phyloP scores from a whole-genome alignment of 2,797 vertebrate genomes.

The Lemur catta region DNA sequence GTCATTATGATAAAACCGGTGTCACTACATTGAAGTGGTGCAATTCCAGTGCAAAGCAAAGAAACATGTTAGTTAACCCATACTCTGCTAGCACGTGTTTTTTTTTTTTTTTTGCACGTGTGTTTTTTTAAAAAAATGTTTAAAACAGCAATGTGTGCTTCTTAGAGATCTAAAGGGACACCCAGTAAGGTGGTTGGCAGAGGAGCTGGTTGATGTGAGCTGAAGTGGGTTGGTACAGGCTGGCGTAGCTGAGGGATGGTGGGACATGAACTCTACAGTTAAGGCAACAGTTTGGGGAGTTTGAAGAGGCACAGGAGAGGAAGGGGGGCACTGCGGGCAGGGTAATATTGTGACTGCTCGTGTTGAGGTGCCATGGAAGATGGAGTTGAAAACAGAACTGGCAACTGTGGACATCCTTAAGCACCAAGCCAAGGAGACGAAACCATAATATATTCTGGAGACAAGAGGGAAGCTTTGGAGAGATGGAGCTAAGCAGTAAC shows the following conservation, averaged over 20 bases:
- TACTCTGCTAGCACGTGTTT: not conserved
- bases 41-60: not conserved
- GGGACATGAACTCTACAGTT: not conserved
- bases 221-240: rapidly evolving
- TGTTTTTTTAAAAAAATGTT: not conserved
- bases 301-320: not conserved
- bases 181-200: not conserved
- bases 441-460: not conserved
- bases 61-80: not conserved
- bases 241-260: not conserved
- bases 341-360: too few relatives aligned
- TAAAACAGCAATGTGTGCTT: not conserved
- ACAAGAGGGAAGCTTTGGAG: not conserved
- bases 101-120: not conserved
- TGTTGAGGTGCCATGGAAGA: not conserved
- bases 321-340: not conserved
- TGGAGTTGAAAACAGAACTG: not conserved
- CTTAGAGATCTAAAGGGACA: not conserved
- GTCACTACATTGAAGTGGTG: not conserved
- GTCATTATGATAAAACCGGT: not conserved
- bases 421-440: not conserved
- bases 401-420: not conserved
- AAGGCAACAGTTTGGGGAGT: not conserved
- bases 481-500: not conserved
- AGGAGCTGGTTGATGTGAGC: not conserved